Evolutionary conservation across 2,888 invertebrate species (phyloP), one percentile per base, ranked within the genome.

Genomic region (Dione juno): DNA sequence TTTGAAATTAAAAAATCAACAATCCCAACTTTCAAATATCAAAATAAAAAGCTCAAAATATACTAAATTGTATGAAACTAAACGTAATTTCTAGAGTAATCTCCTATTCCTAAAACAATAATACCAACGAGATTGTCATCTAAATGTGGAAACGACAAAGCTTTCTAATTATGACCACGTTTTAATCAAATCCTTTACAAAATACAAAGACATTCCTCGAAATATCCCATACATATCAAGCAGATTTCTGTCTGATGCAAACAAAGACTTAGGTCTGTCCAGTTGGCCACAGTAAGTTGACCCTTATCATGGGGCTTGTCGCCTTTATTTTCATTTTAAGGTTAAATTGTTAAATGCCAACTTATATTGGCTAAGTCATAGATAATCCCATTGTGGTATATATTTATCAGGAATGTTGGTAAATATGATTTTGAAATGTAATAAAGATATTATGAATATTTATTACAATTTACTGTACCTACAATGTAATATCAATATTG

Each of bases 111-210:
- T 43, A 59, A n/a, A 43, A 43, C 59, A 59, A 59, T 59, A 59
- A n/a, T 14, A 43, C 59, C 59, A 21, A 59, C 59, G 21, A 59
- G 28, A 9, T 14, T 43, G 41, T 10, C 43, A 28, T 59, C 59
- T 41, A 43, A 50, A 48, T 50, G n/a, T 37, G 16, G 48, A 64
- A 35, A 64, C 13, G 16, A 64, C 63, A 48, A 64, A 64, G 63
- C 63, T 37, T 50, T 43, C 50, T 64, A 37, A 37, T 48, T 50
- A 48, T 64, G 63, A 64, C 50, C 63, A 64, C 63, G 63, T 64
- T 64, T 64, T 64, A 64, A 64, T 64, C 63, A 64, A 64, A 63
- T 63, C 63, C 63, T 63, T n/a, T 63, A 63, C 63, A 8, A 63
- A 35, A 59, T 9, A 64, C 63, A 64, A 64, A 64, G 63, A 64